Percentiles rank a stretch among this genome's conserved stretches.
phyloP scores from a whole-genome alignment of 2,797 vertebrate genomes.

The Bovichtus variegatus region DNA sequence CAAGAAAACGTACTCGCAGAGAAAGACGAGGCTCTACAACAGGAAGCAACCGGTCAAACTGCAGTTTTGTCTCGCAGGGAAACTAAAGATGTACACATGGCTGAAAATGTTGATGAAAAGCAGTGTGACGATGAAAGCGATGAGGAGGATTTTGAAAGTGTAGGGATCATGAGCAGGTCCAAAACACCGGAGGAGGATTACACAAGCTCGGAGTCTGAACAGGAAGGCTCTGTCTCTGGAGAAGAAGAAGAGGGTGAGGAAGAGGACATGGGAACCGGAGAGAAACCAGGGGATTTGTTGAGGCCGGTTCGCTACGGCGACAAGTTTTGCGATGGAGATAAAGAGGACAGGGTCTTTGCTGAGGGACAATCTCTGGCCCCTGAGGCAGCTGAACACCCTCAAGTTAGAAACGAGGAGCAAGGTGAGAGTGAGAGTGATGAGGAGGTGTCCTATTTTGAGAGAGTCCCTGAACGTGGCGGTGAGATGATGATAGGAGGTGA shows the following conservation, averaged over 20 bases:
- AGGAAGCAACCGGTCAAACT: constrained; percentile 58
- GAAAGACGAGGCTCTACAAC: constrained; percentile 48
- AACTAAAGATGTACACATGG: constrained; percentile 18
- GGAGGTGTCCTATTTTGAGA: constrained; percentile 63
- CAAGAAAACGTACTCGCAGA: constrained; percentile 33
- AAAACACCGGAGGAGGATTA: constrained; percentile 39
- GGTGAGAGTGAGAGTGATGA: constrained; percentile 57
- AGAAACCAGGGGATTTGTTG: constrained; percentile 38
- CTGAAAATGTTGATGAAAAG: constrained; percentile 31
- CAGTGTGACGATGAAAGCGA: not conserved
- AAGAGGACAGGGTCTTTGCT: constrained; percentile 59
- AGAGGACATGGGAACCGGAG: constrained; percentile 25
- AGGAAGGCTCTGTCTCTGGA: constrained; percentile 35
- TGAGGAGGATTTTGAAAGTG: constrained; percentile 31
- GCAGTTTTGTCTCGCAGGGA: constrained; percentile 34
- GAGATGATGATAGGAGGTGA: constrained; percentile 47
- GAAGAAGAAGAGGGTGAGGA: constrained; percentile 47
- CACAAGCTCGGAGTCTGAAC: constrained; percentile 61
- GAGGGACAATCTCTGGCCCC: constrained; percentile 58
- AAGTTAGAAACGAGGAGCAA: constrained; percentile 64
- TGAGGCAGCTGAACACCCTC: constrained; percentile 45
- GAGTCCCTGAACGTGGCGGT: constrained; percentile 44
- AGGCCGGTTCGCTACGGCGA: constrained; percentile 17
- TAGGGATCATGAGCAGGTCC: not conserved
- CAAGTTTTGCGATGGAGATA: constrained; percentile 27